Conservation (phyloP, 2,888 invertebrate genomes). For the Heliconius ismenius region DNA sequence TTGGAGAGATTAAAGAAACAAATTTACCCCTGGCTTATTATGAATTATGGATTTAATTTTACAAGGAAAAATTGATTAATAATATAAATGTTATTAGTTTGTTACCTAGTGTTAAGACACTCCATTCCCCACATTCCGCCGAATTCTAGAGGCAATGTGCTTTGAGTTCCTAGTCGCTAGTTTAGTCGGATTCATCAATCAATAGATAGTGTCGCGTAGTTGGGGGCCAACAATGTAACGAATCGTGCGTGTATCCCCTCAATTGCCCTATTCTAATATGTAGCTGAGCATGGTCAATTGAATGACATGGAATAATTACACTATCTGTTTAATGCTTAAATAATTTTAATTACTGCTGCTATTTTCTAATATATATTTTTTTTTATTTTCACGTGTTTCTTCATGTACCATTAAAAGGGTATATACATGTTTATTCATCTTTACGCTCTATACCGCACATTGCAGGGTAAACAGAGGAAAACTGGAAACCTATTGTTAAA, state of each 20-base stretch:
- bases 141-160: background rate
- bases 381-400: too few relatives aligned
- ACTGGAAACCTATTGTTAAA: too few relatives aligned
- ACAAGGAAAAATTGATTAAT: background rate
- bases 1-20: background rate
- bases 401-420: too few relatives aligned
- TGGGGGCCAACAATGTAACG: background rate
- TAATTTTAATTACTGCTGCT: background rate
- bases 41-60: background rate
- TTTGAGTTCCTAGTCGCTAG: background rate
- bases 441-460: too few relatives aligned
- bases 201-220: background rate
- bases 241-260: conserved; percentile 7
- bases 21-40: background rate
- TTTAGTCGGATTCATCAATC: conserved; percentile 16
- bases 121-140: background rate
- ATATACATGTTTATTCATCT: too few relatives aligned
- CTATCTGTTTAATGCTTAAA: background rate
- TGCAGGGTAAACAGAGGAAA: too few relatives aligned
- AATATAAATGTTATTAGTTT: too few relatives aligned
- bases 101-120: background rate
- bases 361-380: too few relatives aligned
- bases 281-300: background rate
- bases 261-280: background rate
- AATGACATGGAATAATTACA: background rate